These are phyloP conservation scores for Onychomys arenicola DNA, from an alignment of 2,797 vertebrate genomes.

Conservation along the genomic window DNA sequence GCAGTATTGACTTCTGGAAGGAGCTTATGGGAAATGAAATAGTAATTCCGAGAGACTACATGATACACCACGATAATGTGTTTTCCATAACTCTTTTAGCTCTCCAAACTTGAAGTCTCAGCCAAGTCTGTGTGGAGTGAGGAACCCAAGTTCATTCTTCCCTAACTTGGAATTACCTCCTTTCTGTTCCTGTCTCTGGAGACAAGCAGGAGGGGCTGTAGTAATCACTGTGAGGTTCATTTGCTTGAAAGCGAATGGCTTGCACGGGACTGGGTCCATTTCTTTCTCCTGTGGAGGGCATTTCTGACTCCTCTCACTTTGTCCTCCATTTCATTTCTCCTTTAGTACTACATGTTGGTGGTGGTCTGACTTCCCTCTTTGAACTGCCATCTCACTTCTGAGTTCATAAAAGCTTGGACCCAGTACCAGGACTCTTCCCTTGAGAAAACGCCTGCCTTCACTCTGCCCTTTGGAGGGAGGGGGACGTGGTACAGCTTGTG, in stretches of 20 bases:
- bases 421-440: neutral
- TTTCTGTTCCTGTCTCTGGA: neutral
- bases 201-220: neutral
- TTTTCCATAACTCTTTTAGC: neutral
- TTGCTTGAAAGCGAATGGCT: neutral
- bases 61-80: neutral
- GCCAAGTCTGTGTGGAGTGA: neutral
- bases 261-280: neutral
- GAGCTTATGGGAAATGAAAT: neutral
- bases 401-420: neutral
- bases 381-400: neutral
- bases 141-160: neutral
- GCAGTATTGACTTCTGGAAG: conserved; percentile 20
- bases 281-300: neutral
- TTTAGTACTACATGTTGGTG: neutral
- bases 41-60: conserved; percentile 9
- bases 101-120: conserved; percentile 27
- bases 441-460: neutral
- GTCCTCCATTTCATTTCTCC: neutral
- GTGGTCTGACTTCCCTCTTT: neutral
- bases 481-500: neutral
- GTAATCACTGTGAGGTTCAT: neutral
- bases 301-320: neutral
- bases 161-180: neutral
- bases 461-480: neutral